Evolutionary conservation across 2,888 invertebrate genomes (phyloP), one percentile per base, ranked within the genome.

Genomic region (Cryptus armator): DNA sequence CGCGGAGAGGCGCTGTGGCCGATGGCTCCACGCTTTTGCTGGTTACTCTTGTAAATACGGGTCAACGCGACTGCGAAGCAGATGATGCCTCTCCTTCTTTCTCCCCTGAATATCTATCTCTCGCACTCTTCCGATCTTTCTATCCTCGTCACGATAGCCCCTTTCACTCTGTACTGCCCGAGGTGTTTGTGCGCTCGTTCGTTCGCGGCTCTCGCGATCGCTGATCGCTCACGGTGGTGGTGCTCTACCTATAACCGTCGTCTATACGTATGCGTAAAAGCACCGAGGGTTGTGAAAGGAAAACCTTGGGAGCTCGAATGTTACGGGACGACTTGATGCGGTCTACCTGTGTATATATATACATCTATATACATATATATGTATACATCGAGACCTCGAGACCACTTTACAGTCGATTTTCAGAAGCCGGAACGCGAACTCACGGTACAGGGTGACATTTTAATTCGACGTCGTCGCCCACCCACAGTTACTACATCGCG

Each of bases 91-190:
- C 84, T 80, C 66, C 76, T 46, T 80, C 79, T 43, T 29, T 83
- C 64, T 64, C n/a, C 48, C 72, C 56, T 6, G 14, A 32, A n/a
- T 68, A 43, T 77, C 82, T 46, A 72, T 7, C 16, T 78, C 71
- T 71, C 77, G 44, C 48, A 5, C 75, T 44, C 14, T 46, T 16
- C 19, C 16, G 43, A 37, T 37, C 82, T 80, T 80, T 64, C 51
- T 81, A 70, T 84, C 81, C 56, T 44, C 53, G 56, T 64, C 59
- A 29, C 79, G 71, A 81, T 84, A 85, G 83, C 81, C 81, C 84
- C 81, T 72, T 85, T 86, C 83, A 86, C 85, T 85, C 80, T 56
- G 80, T 67, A n/a, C 29, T 16, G 37, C 76, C 44, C 66, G 76
- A 62, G 77, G 74, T 75, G 74, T 74, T 72, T 29, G 71, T 84